These are phyloP conservation scores for Phallusia fumigata DNA, from an alignment of 23 tunicate species.

Conservation along the genomic window DNA sequence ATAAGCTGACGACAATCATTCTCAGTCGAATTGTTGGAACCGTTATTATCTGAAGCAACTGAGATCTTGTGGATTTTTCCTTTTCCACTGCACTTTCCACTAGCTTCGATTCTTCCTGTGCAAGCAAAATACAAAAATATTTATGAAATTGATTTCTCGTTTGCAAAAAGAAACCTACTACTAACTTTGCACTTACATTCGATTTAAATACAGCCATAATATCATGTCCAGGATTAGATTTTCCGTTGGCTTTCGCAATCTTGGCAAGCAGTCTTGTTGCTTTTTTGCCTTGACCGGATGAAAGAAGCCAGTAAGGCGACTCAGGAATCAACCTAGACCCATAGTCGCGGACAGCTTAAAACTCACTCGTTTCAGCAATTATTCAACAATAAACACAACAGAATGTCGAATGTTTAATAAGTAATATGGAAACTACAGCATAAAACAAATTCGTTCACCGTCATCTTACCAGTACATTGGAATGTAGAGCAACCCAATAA, in stretches of 20 bases:
- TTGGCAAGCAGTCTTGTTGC: conserved; percentile 7
- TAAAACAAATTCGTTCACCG: too few relatives aligned
- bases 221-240: neutral
- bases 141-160: neutral
- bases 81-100: neutral
- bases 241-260: conserved; percentile 24
- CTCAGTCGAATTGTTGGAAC: neutral
- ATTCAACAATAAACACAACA: too few relatives aligned
- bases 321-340: conserved; percentile 19
- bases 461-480: conserved; percentile 28
- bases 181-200: neutral
- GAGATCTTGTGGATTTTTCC: neutral
- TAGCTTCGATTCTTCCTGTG: neutral
- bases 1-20: neutral
- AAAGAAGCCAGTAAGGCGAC: conserved; percentile 38
- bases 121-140: neutral
- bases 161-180: neutral
- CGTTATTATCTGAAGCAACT: neutral
- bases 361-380: too few relatives aligned
- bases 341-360: too few relatives aligned
- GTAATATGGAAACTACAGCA: too few relatives aligned
- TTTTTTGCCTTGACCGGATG: conserved; percentile 28
- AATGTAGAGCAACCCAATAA: conserved; percentile 27
- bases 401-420: too few relatives aligned
- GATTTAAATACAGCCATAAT: neutral